Evolutionary conservation across 2,797 vertebrate species (phyloP).

Genomic region (Smutsia gigantea): DNA sequence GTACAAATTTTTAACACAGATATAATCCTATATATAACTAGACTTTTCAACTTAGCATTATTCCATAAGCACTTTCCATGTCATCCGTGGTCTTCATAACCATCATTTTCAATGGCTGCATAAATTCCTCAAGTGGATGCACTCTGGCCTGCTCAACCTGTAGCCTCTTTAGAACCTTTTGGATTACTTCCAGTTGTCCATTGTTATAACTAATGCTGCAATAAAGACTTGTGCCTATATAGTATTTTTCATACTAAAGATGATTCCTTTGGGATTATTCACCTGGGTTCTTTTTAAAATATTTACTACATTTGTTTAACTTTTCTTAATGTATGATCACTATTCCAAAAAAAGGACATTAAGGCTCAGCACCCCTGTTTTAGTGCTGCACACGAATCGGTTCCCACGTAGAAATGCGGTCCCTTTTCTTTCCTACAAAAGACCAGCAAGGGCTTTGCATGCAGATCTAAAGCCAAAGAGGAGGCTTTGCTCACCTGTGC

Average conservation of each 20-base stretch:
- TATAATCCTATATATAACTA: background rate
- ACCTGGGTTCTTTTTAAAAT: background rate
- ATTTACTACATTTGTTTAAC: background rate
- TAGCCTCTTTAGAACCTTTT: background rate
- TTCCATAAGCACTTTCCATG: background rate
- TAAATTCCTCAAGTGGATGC: background rate
- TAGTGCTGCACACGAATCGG: background rate
- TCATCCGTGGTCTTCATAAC: background rate
- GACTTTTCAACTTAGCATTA: background rate
- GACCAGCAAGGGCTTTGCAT: background rate
- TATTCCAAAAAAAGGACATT: background rate
- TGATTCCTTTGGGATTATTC: constrained; percentile 12
- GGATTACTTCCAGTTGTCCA: background rate
- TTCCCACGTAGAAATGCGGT: background rate
- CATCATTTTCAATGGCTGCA: background rate
- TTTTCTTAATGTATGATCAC: background rate
- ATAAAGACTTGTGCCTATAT: background rate
- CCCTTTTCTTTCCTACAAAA: background rate
- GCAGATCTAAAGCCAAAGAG: background rate
- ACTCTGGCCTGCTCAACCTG: background rate
- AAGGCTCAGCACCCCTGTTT: background rate
- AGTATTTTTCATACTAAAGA: background rate
- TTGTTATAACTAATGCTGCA: background rate
- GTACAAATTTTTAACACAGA: background rate
- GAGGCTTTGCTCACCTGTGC: constrained; percentile 47